Evolutionary conservation across 2,797 vertebrate genomes (phyloP), one percentile per base, ranked within the genome.

Genomic region (Miichthys miiuy): DNA sequence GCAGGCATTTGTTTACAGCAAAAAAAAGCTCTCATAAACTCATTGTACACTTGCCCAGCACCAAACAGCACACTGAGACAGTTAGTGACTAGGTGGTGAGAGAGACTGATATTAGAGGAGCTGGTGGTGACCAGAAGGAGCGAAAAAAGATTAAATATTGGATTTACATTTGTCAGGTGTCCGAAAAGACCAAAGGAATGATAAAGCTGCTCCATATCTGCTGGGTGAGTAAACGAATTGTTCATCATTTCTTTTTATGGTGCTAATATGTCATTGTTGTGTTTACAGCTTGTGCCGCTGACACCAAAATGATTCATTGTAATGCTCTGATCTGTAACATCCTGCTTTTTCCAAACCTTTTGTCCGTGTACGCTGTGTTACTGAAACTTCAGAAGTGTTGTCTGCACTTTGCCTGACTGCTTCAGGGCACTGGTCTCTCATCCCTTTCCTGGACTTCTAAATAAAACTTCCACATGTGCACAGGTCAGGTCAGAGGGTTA

Each of bases 371-470:
- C 5, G 16, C 0, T 7, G 10, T 25, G 10, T 44, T 18, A 38
- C 10, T 21, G 38, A 47, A 72, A 12, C 2, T 50, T 18, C 4
- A 20, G 16, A 20, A 14, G 16, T 14, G 10, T 52, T 66, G 41
- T 82, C 50, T 60, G 14, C 34, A 50, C 18, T 10, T 52, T 14
- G 48, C 20, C 30, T 41, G 9, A 61, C 3, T 71, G 46, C 14
- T 68, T 78, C 27, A 30, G 84, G 85, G 88, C 48, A 83, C 82
- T 58, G 78, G 82, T 79, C 81, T 61, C 64, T 81, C 88, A 91
- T 90, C 92, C 86, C 80, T 85, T 93, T 94, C 91, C 92, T 93
- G 90, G 38, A 86, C 77, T 69, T 82, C 81, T 47, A 87, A 93
- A 92, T 38, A 91, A 91, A 88, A 89, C 67, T 72, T 72, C 34